Evolutionary conservation across 2,797 vertebrate species (phyloP), one percentile per base, ranked within the genome.

Genomic region (Crenuchus spilurus): DNA sequence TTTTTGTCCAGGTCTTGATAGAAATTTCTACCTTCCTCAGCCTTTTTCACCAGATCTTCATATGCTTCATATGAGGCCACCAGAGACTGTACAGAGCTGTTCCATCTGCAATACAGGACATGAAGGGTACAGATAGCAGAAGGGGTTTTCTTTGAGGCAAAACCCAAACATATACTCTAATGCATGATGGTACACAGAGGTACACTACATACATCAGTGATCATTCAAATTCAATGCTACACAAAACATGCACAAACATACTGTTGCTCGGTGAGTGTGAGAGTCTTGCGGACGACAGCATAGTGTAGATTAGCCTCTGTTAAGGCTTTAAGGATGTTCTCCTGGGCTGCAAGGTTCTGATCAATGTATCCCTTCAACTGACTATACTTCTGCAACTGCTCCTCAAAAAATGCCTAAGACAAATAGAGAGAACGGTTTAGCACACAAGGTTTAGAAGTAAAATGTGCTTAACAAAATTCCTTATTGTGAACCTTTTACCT

Each of bases 31-130:
- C 94, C 94, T 76, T 95, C 94, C 76, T 94, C 92, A 0, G 91
- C 94, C 31, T 95, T 95, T 86, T 94, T 95, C 88, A 95, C 91
- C 68, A 95, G 87, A 65, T 95, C 93, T 71, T 94, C 94, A 0
- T 95, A 94, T 31, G 94, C 94, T 78, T 95, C 94, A 0, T 89
- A 95, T 0, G 94, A 95, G 30, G 93, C 85, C 80, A 94, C 91
- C 68, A 95, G 74, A 0, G 91, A 91, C 88, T 95, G 93, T 0
- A 94, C 82, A 0, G 91, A 93, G 0, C 86, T 87, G 83, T 93
- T 94, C 94, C 94, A 94, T 84, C 94, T 95, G 82, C 16, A 63
- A 42, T 22, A 30, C 18, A 69, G 48, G 31, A 6, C 10, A 16
- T 70, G 30, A 48, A 1, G 10, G 13, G 64, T 49, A 58, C 24